Evolutionary conservation across 2,113 vertebrate genomes (phyloP), one percentile per base, ranked within the genome.

Genomic region (Tachysurus fulvidraco): DNA sequence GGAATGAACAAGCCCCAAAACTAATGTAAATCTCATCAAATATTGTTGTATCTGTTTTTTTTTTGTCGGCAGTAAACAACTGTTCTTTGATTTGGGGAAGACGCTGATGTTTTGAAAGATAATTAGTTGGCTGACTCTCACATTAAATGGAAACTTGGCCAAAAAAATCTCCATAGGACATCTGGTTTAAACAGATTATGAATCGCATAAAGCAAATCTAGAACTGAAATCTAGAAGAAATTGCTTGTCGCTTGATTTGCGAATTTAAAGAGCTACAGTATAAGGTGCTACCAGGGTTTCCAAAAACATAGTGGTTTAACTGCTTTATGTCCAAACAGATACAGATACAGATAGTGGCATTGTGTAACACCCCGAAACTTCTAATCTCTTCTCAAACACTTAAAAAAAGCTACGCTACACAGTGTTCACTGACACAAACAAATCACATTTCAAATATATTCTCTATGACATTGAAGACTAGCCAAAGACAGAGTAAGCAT

Each of bases 401-500:
- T 55, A 21, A 79, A 36, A 14, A 36, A 57, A 36, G 36, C 36
- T 36, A 36, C 36, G 36, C 77, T 36, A 81, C 55, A 81, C 2
- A 81, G 23, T 23, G 12, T 23, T 41, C 36, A 16, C 57, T 36
- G 52, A 79, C 17, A 36, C 30, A 41, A 81, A 81, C 55, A 60
- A 81, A 81, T 25, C 13, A 81, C 55, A 59, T 12, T 79, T 57
- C 30, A 77, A 76, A 54, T 46, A 60, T 59, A 21, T 81, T 36
- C 36, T 80, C 78, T 41, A 36, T 81, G 78, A 60, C 78, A 81
- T 44, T 81, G 30, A 60, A 60, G 55, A 23, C 30, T 25, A 59
- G 30, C 78, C 54, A 59, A 23, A 59, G 55, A 44, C 59, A 78
- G 57, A 54, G 41, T 64, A 54, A 16, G 67, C 55, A 60, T 76